phyloP scores from a whole-genome alignment of 2,113 vertebrate species.

The Dermatemys mawii region DNA sequence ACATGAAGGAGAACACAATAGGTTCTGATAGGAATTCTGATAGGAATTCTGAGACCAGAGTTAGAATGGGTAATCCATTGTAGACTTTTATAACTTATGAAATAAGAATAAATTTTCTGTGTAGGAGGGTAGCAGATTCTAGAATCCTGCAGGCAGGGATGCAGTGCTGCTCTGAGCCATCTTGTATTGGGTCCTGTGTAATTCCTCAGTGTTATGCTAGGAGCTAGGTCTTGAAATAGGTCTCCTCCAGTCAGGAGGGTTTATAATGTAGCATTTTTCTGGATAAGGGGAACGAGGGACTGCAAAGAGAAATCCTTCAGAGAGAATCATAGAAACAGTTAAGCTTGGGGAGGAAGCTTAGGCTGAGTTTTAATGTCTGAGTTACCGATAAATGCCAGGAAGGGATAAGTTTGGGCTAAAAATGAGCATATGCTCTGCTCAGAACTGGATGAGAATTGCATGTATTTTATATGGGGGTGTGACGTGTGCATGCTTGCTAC shows the following conservation, averaged over 20 bases:
- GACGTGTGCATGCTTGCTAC: not conserved
- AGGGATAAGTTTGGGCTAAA: not conserved
- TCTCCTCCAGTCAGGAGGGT: not conserved
- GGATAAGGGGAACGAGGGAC: not conserved
- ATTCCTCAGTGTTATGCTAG: not conserved
- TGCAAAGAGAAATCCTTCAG: not conserved
- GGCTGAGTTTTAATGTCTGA: not conserved
- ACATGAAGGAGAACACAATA: not conserved
- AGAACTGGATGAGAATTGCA: not conserved
- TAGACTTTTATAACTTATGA: not conserved
- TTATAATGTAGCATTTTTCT: not conserved
- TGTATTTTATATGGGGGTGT: not conserved
- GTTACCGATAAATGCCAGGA: not conserved
- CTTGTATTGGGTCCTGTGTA: not conserved
- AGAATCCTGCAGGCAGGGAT: not conserved
- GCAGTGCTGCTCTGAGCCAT: not conserved
- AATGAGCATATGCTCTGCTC: not conserved
- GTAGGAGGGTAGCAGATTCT: not conserved
- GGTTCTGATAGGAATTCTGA: not conserved
- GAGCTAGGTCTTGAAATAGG: not conserved
- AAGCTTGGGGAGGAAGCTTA: not conserved
- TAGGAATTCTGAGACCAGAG: not conserved
- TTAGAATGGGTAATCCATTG: conserved; percentile 24
- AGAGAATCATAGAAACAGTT: not conserved
- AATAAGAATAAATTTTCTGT: not conserved